Base-by-base conservation (phyloP, 2,888 invertebrate genomes). In the Clanis bilineata region DNA sequence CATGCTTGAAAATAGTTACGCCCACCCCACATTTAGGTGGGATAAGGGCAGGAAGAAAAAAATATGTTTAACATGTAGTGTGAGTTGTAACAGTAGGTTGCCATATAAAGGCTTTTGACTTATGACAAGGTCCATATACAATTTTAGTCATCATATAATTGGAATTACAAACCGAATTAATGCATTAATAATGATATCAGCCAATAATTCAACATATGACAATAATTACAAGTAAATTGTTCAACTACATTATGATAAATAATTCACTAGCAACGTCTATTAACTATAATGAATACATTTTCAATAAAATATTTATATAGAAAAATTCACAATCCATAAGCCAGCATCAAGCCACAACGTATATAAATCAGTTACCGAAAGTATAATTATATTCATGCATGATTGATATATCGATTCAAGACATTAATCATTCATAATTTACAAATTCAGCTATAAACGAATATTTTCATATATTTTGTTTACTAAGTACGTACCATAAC, bases 191-290 rank as follows among this genome's bases (percentile, higher is more conserved):
- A 51, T 32, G 9, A 32, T 28, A 65, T 51, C 51, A 51, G 51
- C 18, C 51, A 51, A 51, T 51, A 28, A 32, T 51, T 51, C 51
- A 36, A 69, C 63, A 62, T 55, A 39, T 22, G 41, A 58, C 62
- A 63, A 64, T 60, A 69, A 64, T 64, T 70, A 51, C 51, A 51
- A 32, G 32, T 51, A 51, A 51, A 51, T 66, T 62, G 62, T 64
- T 66, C 63, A 62, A 70, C 64, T 64, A 56, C 63, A 72, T 64
- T 62, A 23, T 18, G 4, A 44, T 55, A 41, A 44, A 62, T 63
- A 67, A 72, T 69, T 65, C 57, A 63, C 72, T 73, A 74, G 71
- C 72, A 68, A 45, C 47, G 15, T 62, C 56, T 58, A 63, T 62
- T 62, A 72, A 57, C 60, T 62, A 60, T 51, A 32, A 51, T 51